Percentiles rank a stretch among this genome's conserved stretches.
phyloP scores from a whole-genome alignment of 2,797 vertebrate genomes.

The Takifugu ocellatus region DNA sequence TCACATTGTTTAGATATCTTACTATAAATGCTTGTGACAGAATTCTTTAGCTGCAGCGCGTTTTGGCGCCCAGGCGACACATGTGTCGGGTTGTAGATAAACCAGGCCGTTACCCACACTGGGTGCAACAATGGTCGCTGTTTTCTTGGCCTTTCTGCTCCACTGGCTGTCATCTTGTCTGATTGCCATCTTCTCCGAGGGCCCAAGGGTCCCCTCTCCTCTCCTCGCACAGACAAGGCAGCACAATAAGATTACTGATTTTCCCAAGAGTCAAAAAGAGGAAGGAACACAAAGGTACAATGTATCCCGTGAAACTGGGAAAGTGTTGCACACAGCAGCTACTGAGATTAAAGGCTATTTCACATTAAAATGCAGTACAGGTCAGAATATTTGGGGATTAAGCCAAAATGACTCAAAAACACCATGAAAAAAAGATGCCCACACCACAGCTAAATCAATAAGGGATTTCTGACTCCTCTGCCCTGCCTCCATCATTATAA shows the following conservation, averaged over 20 bases:
- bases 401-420: background rate
- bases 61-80: constrained; percentile 6
- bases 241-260: constrained; percentile 51
- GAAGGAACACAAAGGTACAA: background rate
- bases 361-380: background rate
- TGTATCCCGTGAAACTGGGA: too few species aligned
- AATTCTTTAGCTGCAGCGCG: background rate
- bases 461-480: background rate
- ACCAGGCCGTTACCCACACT: constrained; percentile 34
- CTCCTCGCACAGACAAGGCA: constrained; percentile 39
- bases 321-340: background rate
- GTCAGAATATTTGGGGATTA: background rate
- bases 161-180: constrained; percentile 59
- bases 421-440: constrained; percentile 6
- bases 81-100: constrained; percentile 25
- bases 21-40: background rate
- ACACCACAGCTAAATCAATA: background rate
- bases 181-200: constrained; percentile 57
- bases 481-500: too few species aligned
- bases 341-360: background rate
- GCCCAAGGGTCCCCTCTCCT: constrained; percentile 55
- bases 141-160: constrained; percentile 41
- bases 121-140: constrained; percentile 44
- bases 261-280: constrained; percentile 26
- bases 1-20: background rate